Evolutionary conservation across 2,888 invertebrate genomes (phyloP).

Genomic region (Acronicta leporina): DNA sequence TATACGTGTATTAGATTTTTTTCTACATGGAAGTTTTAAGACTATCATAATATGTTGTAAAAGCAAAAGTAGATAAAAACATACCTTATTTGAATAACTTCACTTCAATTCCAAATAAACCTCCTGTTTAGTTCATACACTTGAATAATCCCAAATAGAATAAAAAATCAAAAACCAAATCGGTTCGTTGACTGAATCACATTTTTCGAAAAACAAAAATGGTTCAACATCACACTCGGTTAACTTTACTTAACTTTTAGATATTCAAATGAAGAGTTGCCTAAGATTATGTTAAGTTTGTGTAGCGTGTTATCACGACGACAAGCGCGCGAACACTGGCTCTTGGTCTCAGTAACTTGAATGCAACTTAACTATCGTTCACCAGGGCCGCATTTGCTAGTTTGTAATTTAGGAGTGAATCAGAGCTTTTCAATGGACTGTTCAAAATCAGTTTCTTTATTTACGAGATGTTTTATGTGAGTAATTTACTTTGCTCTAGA

Average conservation of each 20-base stretch:
- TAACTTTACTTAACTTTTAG: slow-evolving; percentile 61
- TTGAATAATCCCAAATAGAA: slow-evolving; percentile 53
- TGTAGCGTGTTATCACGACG: slow-evolving; percentile 54
- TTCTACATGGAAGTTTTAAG: too few species aligned
- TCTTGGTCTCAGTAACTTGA: slow-evolving; percentile 33
- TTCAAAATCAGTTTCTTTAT: slow-evolving; percentile 23
- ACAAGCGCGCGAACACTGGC: slow-evolving; percentile 56
- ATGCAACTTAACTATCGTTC: slow-evolving; percentile 62
- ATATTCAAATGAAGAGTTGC: slow-evolving; percentile 35
- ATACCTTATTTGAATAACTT: slow-evolving; percentile 65
- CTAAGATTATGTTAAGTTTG: slow-evolving; percentile 40
- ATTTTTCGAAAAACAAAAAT: slow-evolving; percentile 85
- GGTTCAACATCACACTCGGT: slow-evolving; percentile 71
- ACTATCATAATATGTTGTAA: too few species aligned
- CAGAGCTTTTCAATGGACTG: slow-evolving; percentile 51
- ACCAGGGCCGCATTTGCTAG: slow-evolving; percentile 59
- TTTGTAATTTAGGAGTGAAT: slow-evolving; percentile 45
- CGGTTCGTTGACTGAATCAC: slow-evolving; percentile 82
- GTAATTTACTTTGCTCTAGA: slow-evolving; percentile 29
- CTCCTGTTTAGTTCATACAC: slow-evolving; percentile 61
- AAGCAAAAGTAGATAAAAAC: slow-evolving; percentile 22
- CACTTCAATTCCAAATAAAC: slow-evolving; percentile 63
- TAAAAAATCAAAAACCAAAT: slow-evolving; percentile 57
- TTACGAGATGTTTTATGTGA: slow-evolving; percentile 19
- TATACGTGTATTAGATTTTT: too few species aligned